Evolutionary conservation across 2,888 invertebrate genomes (phyloP).

Genomic region (Cephus spinipes): DNA sequence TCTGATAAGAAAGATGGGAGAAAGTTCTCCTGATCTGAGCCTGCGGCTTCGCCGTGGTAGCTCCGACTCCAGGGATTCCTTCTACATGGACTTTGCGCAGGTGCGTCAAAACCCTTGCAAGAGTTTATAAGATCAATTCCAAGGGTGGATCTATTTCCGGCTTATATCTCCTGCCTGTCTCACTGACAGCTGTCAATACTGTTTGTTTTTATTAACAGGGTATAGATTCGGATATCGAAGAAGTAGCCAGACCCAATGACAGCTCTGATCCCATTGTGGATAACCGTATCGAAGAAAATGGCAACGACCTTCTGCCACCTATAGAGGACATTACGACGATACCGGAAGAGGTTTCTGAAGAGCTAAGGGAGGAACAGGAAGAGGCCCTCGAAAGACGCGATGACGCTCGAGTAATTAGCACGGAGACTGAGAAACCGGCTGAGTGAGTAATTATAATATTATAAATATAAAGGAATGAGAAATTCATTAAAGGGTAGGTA

Average conservation of each 20-base stretch:
- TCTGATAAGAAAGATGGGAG: slow-evolving; percentile 69
- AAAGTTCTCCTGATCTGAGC: slow-evolving; percentile 89
- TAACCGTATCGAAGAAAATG: slow-evolving; percentile 55
- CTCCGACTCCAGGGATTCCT: slow-evolving; percentile 88
- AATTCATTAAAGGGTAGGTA: background rate
- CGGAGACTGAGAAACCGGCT: slow-evolving; percentile 47
- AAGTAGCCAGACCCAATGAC: slow-evolving; percentile 79
- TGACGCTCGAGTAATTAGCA: slow-evolving; percentile 45
- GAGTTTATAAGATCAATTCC: background rate
- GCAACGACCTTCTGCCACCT: slow-evolving; percentile 51
- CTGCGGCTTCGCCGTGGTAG: slow-evolving; percentile 86
- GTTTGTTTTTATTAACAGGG: slow-evolving; percentile 68
- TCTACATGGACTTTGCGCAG: slow-evolving; percentile 90
- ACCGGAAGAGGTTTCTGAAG: slow-evolving; percentile 73
- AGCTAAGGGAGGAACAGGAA: slow-evolving; percentile 68
- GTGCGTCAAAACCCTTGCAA: slow-evolving; percentile 39
- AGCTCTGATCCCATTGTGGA: slow-evolving; percentile 67
- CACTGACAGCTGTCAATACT: background rate
- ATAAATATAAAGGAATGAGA: background rate
- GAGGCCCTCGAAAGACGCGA: slow-evolving; percentile 64
- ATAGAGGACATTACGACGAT: slow-evolving; percentile 64
- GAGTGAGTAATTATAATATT: slow-evolving; percentile 40
- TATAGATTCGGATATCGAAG: slow-evolving; percentile 90
- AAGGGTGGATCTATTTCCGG: background rate
- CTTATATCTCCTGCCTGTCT: background rate